Conservation (phyloP, 2,888 invertebrate species). For the Apodemia mormo region DNA sequence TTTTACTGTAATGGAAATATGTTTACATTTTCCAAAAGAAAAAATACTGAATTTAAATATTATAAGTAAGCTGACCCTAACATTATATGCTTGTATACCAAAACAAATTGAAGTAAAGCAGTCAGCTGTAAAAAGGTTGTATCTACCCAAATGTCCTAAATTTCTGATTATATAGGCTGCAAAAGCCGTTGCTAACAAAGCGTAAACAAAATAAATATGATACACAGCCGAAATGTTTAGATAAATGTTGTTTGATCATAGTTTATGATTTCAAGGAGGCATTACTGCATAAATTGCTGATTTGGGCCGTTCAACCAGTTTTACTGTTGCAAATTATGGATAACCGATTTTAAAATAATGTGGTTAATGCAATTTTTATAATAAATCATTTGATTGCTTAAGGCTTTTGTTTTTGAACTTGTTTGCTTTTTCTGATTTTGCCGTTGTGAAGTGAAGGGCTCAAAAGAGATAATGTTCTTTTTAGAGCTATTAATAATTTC, state of each 20-base stretch:
- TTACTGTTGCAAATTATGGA: too few relatives aligned
- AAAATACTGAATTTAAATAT: too few relatives aligned
- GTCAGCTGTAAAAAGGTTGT: conserved; percentile 6
- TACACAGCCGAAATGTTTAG: not conserved
- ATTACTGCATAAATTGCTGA: not conserved
- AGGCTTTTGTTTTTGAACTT: too few relatives aligned
- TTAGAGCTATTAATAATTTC: too few relatives aligned
- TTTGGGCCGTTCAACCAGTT: not conserved
- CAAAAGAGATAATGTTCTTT: too few relatives aligned
- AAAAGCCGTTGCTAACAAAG: conserved; percentile 6
- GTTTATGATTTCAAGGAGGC: conserved; percentile 5
- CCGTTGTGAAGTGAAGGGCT: too few relatives aligned
- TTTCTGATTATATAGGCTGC: not conserved
- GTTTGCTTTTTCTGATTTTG: too few relatives aligned
- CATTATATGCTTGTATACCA: not conserved
- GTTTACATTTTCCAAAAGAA: too few relatives aligned
- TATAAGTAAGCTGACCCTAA: not conserved
- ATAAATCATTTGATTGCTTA: too few relatives aligned
- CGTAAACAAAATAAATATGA: not conserved
- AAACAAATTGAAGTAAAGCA: conserved; percentile 4
- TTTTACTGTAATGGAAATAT: too few relatives aligned
- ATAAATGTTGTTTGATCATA: conserved; percentile 2
- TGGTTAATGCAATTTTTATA: too few relatives aligned
- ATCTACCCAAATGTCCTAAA: conserved; percentile 3
- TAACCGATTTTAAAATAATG: too few relatives aligned